Conservation (phyloP, 2,797 vertebrate genomes). For the Vespertilio murinus region DNA sequence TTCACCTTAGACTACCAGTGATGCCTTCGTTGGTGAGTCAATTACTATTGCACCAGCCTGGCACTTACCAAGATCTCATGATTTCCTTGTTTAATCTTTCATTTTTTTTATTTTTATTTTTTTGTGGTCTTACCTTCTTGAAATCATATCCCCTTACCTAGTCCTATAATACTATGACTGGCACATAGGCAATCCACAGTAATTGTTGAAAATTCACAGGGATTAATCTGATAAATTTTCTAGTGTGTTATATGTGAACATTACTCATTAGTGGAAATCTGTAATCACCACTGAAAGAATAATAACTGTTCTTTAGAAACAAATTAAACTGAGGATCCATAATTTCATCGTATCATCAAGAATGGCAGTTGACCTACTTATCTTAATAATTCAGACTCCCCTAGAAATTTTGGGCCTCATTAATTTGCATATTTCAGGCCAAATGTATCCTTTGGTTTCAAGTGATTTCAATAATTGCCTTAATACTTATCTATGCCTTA, state of each 20-base stretch:
- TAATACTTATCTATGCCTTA: background rate
- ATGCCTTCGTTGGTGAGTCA: background rate
- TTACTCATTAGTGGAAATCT: constrained; percentile 1
- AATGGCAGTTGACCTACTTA: background rate
- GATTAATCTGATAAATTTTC: background rate
- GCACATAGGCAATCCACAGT: background rate
- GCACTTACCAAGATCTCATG: background rate
- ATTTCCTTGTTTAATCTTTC: background rate
- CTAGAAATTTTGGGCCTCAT: background rate
- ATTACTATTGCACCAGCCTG: background rate
- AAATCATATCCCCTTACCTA: background rate
- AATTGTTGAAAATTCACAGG: background rate
- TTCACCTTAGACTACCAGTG: background rate
- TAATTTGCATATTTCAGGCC: constrained; percentile 27
- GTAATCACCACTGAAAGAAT: background rate
- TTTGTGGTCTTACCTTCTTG: background rate
- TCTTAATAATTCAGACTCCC: background rate
- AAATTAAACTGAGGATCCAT: constrained; percentile 5
- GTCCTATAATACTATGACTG: background rate
- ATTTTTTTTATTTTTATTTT: background rate
- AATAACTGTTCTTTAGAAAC: constrained; percentile 16
- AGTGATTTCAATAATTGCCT: constrained; percentile 24
- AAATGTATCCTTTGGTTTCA: constrained; percentile 14
- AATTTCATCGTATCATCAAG: background rate
- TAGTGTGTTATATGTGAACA: background rate